phyloP scores from a whole-genome alignment of 2,797 vertebrate genomes.

The Hozukius guyotensis region DNA sequence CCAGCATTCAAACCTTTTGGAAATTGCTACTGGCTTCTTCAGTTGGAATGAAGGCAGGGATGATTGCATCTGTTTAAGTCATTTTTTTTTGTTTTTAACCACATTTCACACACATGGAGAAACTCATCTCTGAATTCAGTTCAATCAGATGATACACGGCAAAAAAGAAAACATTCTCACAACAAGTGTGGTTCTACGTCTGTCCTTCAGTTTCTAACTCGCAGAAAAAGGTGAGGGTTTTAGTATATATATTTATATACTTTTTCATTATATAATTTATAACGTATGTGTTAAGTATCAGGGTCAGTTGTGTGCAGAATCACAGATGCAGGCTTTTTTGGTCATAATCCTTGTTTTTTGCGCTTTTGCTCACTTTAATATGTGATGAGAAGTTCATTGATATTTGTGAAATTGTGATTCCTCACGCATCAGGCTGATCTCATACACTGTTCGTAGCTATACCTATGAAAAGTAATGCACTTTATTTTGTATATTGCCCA shows the following conservation, averaged over 20 bases:
- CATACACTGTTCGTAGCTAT: no score
- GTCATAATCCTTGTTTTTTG: not conserved
- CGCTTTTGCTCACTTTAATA: no score
- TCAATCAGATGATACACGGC: not conserved
- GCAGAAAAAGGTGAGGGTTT: no score
- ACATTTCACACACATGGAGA: not conserved
- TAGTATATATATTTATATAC: no score
- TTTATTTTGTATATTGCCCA: no score
- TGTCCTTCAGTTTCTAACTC: not conserved
- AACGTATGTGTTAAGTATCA: not conserved
- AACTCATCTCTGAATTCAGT: not conserved
- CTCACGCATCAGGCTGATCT: no score
- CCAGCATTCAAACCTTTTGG: slow-evolving; percentile 17
- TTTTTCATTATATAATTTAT: not conserved
- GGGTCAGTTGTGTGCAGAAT: not conserved
- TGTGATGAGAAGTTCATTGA: no score
- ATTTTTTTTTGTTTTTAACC: slow-evolving; percentile 10
- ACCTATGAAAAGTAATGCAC: no score
- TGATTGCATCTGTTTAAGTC: slow-evolving; percentile 18
- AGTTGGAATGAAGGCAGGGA: not conserved
- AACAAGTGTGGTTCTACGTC: not conserved
- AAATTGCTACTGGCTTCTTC: slow-evolving; percentile 12
- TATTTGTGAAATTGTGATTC: no score
- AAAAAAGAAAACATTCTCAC: not conserved
- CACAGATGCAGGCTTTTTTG: not conserved